phyloP scores from a whole-genome alignment of 1,140 invertebrate genomes.

The Ceratosolen fusciceps region DNA sequence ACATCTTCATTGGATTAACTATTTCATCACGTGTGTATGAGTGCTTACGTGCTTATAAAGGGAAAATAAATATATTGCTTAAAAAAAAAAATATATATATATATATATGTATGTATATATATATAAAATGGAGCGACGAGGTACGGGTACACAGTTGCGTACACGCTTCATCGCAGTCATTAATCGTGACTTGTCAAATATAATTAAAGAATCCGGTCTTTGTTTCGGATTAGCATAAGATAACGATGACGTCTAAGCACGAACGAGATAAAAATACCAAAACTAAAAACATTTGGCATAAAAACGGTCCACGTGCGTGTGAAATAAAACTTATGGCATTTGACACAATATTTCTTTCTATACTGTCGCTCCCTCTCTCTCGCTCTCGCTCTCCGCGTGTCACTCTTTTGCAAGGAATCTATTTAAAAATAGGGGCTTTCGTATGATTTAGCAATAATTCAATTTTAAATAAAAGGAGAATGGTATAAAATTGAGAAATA shows the following conservation, averaged over 20 bases:
- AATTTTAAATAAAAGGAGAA: neutral
- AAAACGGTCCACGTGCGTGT: neutral
- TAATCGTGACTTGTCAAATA: neutral
- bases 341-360: neutral
- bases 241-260: neutral
- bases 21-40: too few species aligned
- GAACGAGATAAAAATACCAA: neutral
- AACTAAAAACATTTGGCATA: neutral
- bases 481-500: neutral
- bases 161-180: neutral
- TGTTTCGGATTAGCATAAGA: neutral
- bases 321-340: neutral
- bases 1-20: too few species aligned
- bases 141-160: neutral
- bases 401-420: neutral
- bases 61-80: neutral
- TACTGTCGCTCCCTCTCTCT: too few species aligned
- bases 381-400: too few species aligned
- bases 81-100: neutral
- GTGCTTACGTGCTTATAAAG: neutral
- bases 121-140: too few species aligned
- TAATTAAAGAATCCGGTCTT: neutral
- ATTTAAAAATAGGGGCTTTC: neutral
- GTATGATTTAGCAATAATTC: neutral
- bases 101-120: too few species aligned